phyloP scores from a whole-genome alignment of 2,888 invertebrate species.

The Mycalesis mineus region DNA sequence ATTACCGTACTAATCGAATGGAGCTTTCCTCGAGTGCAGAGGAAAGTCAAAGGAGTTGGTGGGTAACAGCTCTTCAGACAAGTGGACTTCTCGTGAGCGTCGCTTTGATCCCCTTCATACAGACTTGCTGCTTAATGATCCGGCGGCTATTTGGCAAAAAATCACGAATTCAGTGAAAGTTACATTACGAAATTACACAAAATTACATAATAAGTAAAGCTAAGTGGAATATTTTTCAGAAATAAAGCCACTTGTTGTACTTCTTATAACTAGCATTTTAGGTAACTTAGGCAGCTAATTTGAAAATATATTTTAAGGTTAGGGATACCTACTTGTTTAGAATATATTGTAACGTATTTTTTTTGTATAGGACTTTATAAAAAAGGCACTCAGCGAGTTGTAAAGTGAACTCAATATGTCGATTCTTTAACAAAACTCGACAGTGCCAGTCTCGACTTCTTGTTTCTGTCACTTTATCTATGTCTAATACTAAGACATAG shows the following conservation, averaged over 20 bases:
- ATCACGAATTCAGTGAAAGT: conserved; percentile 13
- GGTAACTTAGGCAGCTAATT: neutral
- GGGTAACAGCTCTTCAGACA: conserved; percentile 51
- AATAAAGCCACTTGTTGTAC: neutral
- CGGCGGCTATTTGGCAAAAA: conserved; percentile 32
- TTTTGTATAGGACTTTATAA: no score
- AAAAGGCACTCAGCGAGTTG: no score
- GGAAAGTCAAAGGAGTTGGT: conserved; percentile 47
- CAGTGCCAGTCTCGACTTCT: no score
- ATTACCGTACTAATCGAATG: conserved; percentile 48
- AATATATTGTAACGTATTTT: no score
- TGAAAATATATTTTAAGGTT: neutral
- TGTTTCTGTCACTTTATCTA: no score
- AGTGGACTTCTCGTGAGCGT: conserved; percentile 61
- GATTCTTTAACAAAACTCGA: no score
- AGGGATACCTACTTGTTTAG: no score
- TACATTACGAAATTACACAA: neutral
- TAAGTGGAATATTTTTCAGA: neutral
- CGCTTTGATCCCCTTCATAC: conserved; percentile 65
- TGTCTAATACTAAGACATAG: no score
- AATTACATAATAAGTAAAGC: neutral
- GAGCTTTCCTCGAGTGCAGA: conserved; percentile 46
- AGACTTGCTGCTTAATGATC: conserved; percentile 55
- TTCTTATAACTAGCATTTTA: neutral
- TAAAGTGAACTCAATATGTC: no score